Evolutionary conservation across 1,140 invertebrate species (phyloP).

Genomic region (Drosophila pseudoobscura): DNA sequence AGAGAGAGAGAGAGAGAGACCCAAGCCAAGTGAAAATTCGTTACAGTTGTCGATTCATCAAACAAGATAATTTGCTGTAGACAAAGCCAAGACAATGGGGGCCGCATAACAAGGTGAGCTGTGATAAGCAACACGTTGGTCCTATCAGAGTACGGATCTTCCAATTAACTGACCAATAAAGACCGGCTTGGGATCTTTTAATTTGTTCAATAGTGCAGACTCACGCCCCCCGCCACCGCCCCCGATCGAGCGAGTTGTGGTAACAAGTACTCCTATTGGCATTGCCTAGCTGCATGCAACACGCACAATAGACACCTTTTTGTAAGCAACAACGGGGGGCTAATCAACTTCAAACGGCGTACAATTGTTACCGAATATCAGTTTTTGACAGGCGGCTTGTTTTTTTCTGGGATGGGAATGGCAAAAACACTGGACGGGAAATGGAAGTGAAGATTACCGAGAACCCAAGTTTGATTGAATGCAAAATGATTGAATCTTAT

Average conservation of each 20-base stretch:
- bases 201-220: conserved; percentile 72
- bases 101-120: conserved; percentile 25
- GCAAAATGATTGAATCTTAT: conserved; percentile 50
- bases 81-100: conserved; percentile 29
- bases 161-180: conserved; percentile 78
- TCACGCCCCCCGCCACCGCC: conserved; percentile 55
- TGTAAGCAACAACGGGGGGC: conserved; percentile 76
- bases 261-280: conserved; percentile 40
- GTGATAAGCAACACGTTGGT: conserved; percentile 77
- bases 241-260: not conserved
- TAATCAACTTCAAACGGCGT: conserved; percentile 74
- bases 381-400: conserved; percentile 50
- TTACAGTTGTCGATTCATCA: conserved; percentile 80
- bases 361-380: conserved; percentile 51
- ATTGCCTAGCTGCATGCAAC: conserved; percentile 31
- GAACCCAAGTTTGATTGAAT: conserved; percentile 35
- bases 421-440: conserved; percentile 18
- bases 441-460: conserved; percentile 20
- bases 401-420: conserved; percentile 26
- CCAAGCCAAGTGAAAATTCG: conserved; percentile 53
- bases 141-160: conserved; percentile 78
- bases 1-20: too few species aligned
- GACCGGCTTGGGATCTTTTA: conserved; percentile 68
- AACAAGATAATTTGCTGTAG: conserved; percentile 71
- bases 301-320: conserved; percentile 64